These are phyloP conservation scores for Ceyx cyanopectus DNA, from an alignment of 2,113 vertebrate genomes.

Conservation along the genomic window DNA sequence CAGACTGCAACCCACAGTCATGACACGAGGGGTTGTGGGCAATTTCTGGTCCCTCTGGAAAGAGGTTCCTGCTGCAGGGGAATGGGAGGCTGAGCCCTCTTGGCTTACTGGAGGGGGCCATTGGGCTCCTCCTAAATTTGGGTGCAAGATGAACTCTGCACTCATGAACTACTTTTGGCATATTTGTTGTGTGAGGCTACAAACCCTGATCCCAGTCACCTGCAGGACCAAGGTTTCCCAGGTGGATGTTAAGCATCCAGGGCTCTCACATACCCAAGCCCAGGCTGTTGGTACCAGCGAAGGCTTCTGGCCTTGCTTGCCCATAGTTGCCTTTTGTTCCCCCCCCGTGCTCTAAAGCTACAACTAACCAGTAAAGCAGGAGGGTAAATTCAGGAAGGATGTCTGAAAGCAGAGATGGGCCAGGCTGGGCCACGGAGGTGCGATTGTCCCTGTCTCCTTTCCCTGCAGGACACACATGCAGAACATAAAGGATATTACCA, in stretches of 20 bases:
- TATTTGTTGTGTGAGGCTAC: background rate
- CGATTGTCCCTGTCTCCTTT: background rate
- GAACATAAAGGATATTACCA: constrained; percentile 98
- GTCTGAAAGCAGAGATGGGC: background rate
- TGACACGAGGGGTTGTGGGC: fast-evolving
- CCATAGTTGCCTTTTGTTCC: background rate
- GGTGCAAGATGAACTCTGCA: background rate
- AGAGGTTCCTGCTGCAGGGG: background rate
- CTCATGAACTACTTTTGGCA: fast-evolving
- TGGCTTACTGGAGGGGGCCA: background rate
- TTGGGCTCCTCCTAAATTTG: background rate
- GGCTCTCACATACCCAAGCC: fast-evolving
- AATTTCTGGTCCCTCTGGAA: fast-evolving
- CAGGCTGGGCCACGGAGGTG: fast-evolving
- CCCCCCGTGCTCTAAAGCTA: background rate
- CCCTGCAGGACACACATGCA: constrained; percentile 95
- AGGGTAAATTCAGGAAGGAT: fast-evolving
- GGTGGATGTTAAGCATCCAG: background rate
- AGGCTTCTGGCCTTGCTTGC: background rate
- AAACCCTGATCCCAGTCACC: background rate
- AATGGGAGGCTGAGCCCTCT: background rate
- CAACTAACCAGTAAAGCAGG: background rate
- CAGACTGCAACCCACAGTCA: fast-evolving
- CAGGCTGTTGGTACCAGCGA: background rate
- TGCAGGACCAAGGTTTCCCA: fast-evolving